phyloP scores from a whole-genome alignment of 2,888 invertebrate species.

The Slavum lentiscoides region DNA sequence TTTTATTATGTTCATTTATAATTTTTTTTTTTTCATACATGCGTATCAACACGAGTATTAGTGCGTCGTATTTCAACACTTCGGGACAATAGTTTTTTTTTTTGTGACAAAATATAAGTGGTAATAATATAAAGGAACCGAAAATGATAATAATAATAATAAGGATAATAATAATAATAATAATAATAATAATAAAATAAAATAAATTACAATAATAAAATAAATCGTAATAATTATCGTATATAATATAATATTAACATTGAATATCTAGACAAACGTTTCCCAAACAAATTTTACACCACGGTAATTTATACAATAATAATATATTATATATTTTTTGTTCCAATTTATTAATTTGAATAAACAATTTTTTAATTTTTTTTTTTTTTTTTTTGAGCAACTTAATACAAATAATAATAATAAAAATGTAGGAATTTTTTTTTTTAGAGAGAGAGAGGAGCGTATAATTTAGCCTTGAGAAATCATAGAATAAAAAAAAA shows the following conservation, averaged over 20 bases:
- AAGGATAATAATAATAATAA: slow-evolving; percentile 23
- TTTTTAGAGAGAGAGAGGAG: neutral
- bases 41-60: slow-evolving; percentile 29
- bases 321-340: slow-evolving; percentile 37
- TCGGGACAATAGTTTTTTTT: slow-evolving; percentile 44
- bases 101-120: slow-evolving; percentile 28
- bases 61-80: slow-evolving; percentile 35
- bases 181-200: slow-evolving; percentile 29
- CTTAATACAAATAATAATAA: slow-evolving; percentile 47
- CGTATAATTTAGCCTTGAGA: neutral
- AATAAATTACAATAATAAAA: slow-evolving; percentile 14
- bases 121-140: slow-evolving; percentile 49
- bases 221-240: neutral
- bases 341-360: slow-evolving; percentile 33
- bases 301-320: slow-evolving; percentile 29
- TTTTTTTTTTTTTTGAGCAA: slow-evolving; percentile 44
- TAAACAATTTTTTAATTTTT: neutral
- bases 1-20: slow-evolving; percentile 42
- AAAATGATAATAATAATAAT: slow-evolving; percentile 44
- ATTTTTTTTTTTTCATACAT: slow-evolving; percentile 31
- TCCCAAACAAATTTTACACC: slow-evolving; percentile 31
- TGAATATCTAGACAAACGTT: slow-evolving; percentile 40
- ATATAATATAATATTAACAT: slow-evolving; percentile 41
- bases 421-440: neutral
- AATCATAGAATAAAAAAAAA: neutral